phyloP scores from a whole-genome alignment of 2,888 invertebrate species.

The Linnaemya vulpina region DNA sequence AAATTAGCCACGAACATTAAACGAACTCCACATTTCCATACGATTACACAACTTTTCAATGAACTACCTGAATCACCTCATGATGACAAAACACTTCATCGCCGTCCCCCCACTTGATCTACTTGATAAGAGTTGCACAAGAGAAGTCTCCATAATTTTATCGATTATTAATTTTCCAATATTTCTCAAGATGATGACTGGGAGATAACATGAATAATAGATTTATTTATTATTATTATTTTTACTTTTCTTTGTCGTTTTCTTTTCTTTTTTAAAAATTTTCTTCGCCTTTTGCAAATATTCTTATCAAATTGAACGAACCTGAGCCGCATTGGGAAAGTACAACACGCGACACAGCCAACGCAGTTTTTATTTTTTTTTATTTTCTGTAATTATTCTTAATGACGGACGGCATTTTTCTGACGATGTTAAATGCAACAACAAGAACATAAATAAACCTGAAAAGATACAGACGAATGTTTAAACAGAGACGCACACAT shows the following conservation, averaged over 20 bases:
- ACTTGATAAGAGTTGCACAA: background rate
- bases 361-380: conserved; percentile 21
- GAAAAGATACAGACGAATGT: conserved; percentile 1
- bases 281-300: conserved; percentile 52
- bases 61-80: background rate
- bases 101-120: background rate
- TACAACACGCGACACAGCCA: conserved; percentile 41
- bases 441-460: background rate
- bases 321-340: conserved; percentile 12
- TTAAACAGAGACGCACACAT: conserved; percentile 11
- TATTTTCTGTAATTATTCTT: conserved; percentile 41
- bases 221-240: conserved; percentile 5
- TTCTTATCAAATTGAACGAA: conserved; percentile 53
- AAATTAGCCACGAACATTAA: no score
- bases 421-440: conserved; percentile 29
- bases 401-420: conserved; percentile 58
- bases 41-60: background rate
- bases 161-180: conserved; percentile 16
- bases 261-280: background rate
- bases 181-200: conserved; percentile 28
- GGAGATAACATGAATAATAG: background rate
- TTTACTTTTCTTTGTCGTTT: conserved; percentile 5
- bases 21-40: no score
- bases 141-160: background rate
- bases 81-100: conserved; percentile 7